Base-by-base conservation (phyloP, 2,888 invertebrate species). In the Theodoxus fluviatilis region DNA sequence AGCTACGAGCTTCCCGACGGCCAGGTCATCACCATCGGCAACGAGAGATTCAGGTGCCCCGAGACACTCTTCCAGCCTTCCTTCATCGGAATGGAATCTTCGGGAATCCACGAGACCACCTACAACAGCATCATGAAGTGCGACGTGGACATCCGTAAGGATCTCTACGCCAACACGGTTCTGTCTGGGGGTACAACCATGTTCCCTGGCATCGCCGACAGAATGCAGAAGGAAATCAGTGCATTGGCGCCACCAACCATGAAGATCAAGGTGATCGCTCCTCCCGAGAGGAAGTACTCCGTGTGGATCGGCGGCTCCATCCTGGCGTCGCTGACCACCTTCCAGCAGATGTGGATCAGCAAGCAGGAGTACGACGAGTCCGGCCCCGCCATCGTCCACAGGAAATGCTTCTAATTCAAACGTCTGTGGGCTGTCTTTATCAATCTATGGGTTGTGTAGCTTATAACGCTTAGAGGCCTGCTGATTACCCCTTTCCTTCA, bases 321-420 rank as follows among this genome's bases (percentile, higher is more conserved):
- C 72, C 72, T 83, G 57, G 78, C 79, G 43, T 82, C 81, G 25
- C 74, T 83, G 81, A 93, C 93, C 86, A 94, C 94, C 87, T 93
- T 95, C 91, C 75, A 78, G 57, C 74, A 76, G 71, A 76, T 76
- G 78, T 78, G 78, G 78, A 78, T 78, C 71, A 74, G 72, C 74
- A 78, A 78, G 68, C 71, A 73, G 64, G 78, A 96, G 90, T 96
- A 96, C 91, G 95, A 96, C 89, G 96, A 96, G 89, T 94, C 94
- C 84, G 96, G 96, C 85, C 95, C 95, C 77, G 93, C 94, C 87
- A 95, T 96, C 89, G 96, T 96, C 83, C 95, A 96, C 92, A 93
- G 95, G 91, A 96, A 96, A 90, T 96, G 95, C 91, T 95, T 95
- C 93, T 95, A n/a, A n/a, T n/a, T n/a, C n/a, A n/a, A n/a, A n/a